Conservation (phyloP, 2,113 vertebrate genomes). For the Pterocles burchelli region DNA sequence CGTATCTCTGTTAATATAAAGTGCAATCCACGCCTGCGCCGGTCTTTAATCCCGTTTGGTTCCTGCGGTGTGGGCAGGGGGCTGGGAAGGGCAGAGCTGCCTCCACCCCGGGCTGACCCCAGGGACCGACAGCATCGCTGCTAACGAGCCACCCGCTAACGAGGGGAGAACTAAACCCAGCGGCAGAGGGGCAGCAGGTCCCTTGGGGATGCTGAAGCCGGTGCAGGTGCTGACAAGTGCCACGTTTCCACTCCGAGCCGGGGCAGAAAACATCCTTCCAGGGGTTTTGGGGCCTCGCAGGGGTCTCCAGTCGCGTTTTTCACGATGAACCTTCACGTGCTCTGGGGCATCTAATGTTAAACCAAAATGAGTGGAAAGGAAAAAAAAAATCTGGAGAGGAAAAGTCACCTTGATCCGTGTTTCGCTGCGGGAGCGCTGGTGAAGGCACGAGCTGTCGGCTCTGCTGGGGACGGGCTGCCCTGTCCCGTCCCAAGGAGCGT, state of each 20-base stretch:
- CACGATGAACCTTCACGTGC: fast-evolving
- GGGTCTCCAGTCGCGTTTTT: fast-evolving
- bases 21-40: neutral
- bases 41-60: fast-evolving
- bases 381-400: fast-evolving
- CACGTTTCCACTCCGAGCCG: fast-evolving
- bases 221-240: neutral
- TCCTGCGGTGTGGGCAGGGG: neutral
- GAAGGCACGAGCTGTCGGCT: neutral
- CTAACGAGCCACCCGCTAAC: neutral
- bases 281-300: fast-evolving
- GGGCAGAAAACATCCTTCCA: neutral
- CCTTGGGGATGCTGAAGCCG: neutral
- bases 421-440: neutral
- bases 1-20: neutral
- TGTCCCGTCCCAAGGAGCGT: neutral
- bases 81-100: neutral
- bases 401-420: fast-evolving
- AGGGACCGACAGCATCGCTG: fast-evolving
- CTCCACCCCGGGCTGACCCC: neutral
- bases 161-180: neutral
- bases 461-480: neutral
- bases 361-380: neutral
- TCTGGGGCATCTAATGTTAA: neutral
- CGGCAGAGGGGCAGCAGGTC: neutral